Conservation (phyloP, 2,888 invertebrate species). For the Sarcophaga subvicina region DNA sequence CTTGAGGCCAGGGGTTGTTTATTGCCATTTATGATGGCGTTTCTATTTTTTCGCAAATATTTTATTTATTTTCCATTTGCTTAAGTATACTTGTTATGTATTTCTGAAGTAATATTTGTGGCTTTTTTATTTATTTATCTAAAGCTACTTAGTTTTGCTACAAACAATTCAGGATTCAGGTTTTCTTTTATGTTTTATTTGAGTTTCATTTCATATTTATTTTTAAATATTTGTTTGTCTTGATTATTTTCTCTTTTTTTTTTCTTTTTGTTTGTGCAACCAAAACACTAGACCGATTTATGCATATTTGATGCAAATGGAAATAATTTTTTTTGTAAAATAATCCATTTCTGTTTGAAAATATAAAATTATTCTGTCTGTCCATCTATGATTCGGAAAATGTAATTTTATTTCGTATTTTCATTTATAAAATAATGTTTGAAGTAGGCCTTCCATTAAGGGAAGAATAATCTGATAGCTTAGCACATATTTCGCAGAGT, state of each 20-base stretch:
- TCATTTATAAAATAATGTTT: no score
- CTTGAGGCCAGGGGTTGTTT: background rate
- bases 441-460: no score
- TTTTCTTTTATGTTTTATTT: conserved; percentile 27
- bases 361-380: no score
- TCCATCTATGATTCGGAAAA: no score
- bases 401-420: no score
- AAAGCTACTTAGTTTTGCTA: conserved; percentile 48
- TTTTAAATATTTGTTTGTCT: conserved; percentile 14
- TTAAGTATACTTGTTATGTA: conserved; percentile 52
- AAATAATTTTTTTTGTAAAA: no score
- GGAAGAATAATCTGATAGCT: no score
- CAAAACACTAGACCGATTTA: conserved; percentile 45
- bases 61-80: conserved; percentile 68
- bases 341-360: no score
- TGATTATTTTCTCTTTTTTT: background rate
- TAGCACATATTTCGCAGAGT: no score
- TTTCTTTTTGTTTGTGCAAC: background rate
- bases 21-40: background rate
- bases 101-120: conserved; percentile 64
- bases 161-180: no score
- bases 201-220: conserved; percentile 11
- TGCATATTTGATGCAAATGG: conserved; percentile 55
- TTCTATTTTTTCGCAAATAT: conserved; percentile 25
- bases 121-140: conserved; percentile 46